A percentile compares a stretch with the other conserved stretches of the same genome.
Conservation (phyloP, 2,888 invertebrate species). For the Aricia artaxerxes region DNA sequence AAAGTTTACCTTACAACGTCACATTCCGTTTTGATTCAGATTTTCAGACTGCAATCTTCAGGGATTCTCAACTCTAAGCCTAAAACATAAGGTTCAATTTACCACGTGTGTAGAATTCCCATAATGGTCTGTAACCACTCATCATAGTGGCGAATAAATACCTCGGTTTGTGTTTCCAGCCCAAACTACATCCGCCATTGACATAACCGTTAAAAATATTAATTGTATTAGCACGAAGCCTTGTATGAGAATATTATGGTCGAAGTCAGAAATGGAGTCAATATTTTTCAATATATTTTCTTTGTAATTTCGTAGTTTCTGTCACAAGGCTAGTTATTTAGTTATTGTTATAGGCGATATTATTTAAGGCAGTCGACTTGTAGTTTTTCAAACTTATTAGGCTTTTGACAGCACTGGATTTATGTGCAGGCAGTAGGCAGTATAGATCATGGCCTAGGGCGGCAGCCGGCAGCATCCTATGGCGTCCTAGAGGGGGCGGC, state of each 20-base stretch:
- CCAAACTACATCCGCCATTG: slow-evolving; percentile 57
- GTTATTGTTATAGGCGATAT: no score
- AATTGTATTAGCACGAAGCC: not conserved
- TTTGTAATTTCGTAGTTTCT: no score
- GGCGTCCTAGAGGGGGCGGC: no score
- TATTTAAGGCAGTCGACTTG: no score
- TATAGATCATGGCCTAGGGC: no score
- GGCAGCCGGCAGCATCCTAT: no score
- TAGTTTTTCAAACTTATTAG: no score
- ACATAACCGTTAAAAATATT: slow-evolving; percentile 30
- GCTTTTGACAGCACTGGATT: no score
- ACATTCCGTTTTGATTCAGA: not conserved
- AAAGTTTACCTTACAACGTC: not conserved
- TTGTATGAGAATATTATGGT: not conserved
- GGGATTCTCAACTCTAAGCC: not conserved
- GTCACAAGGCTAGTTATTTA: no score
- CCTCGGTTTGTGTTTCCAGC: slow-evolving; percentile 58
- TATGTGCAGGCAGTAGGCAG: no score
- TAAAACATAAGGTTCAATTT: not conserved
- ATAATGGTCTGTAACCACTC: slow-evolving; percentile 35
- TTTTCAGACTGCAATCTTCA: not conserved
- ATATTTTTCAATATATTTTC: no score
- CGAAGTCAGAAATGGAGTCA: no score
- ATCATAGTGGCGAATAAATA: slow-evolving; percentile 60
- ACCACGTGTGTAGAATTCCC: not conserved